These are phyloP conservation scores for Tupaia chinensis DNA, from an alignment of 2,113 vertebrate genomes.

Conservation along the genomic window DNA sequence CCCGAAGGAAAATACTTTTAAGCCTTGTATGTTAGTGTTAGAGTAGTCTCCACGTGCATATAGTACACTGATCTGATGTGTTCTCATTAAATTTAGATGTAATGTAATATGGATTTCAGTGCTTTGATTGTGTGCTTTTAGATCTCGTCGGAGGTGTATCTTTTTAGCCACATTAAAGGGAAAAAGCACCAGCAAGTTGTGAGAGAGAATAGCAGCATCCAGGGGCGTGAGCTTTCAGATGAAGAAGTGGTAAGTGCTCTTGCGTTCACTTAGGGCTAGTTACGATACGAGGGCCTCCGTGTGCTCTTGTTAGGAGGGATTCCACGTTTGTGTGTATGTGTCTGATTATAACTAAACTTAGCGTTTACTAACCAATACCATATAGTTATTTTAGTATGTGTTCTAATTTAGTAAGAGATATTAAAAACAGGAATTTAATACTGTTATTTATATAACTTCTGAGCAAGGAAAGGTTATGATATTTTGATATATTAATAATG, in stretches of 20 bases:
- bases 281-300: not conserved
- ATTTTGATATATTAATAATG: constrained; percentile 27
- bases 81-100: not conserved
- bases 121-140: constrained; percentile 85
- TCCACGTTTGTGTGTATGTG: not conserved
- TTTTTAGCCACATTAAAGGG: constrained; percentile 99
- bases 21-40: not conserved
- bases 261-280: not conserved
- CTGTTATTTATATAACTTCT: not conserved
- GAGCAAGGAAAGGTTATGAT: not conserved
- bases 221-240: constrained; percentile 98
- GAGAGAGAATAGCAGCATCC: constrained; percentile 98
- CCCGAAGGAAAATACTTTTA: constrained; percentile 27
- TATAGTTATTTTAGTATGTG: not conserved
- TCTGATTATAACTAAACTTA: not conserved
- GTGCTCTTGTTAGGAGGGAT: not conserved
- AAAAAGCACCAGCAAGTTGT: constrained; percentile 97
- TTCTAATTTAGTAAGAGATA: not conserved
- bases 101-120: not conserved
- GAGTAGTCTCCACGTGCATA: not conserved
- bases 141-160: constrained; percentile 99
- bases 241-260: constrained; percentile 97
- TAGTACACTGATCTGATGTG: not conserved
- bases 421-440: not conserved
- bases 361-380: not conserved